Conservation (phyloP, 2,113 vertebrate genomes). For the Ammodytes dubius region DNA sequence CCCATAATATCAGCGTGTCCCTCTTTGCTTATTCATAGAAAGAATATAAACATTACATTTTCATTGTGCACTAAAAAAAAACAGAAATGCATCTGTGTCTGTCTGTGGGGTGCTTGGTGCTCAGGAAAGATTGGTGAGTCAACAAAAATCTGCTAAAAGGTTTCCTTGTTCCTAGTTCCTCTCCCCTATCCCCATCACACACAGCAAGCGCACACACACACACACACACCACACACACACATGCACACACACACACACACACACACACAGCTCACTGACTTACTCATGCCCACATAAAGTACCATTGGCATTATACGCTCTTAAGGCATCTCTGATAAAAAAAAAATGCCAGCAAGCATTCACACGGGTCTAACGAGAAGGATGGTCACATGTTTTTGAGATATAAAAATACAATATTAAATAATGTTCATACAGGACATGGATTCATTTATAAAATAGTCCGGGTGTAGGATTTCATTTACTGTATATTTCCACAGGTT, state of each 20-base stretch:
- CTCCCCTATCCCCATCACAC: background rate
- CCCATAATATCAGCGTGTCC: slow-evolving; percentile 20
- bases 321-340: slow-evolving; percentile 16
- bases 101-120: slow-evolving; percentile 29
- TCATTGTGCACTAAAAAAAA: slow-evolving; percentile 56
- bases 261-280: slow-evolving; percentile 26
- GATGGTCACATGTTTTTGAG: slow-evolving; percentile 15
- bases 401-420: slow-evolving; percentile 16
- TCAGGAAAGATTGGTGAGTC: slow-evolving; percentile 59
- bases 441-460: background rate
- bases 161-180: slow-evolving; percentile 51
- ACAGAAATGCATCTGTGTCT: slow-evolving; percentile 57
- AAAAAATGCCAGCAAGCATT: slow-evolving; percentile 22
- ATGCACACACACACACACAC: slow-evolving; percentile 1
- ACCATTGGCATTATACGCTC: slow-evolving; percentile 21
- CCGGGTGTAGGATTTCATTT: background rate
- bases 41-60: slow-evolving; percentile 63
- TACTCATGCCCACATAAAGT: slow-evolving; percentile 35
- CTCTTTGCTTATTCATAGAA: slow-evolving; percentile 14
- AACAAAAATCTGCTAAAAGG: slow-evolving; percentile 65
- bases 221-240: background rate
- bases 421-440: background rate
- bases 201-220: slow-evolving; percentile 2
- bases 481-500: background rate
- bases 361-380: slow-evolving; percentile 6